A percentile compares a stretch with the other conserved stretches of the same genome.
phyloP scores from a whole-genome alignment of 1,140 invertebrate genomes.

The Sminthurides bifidus region DNA sequence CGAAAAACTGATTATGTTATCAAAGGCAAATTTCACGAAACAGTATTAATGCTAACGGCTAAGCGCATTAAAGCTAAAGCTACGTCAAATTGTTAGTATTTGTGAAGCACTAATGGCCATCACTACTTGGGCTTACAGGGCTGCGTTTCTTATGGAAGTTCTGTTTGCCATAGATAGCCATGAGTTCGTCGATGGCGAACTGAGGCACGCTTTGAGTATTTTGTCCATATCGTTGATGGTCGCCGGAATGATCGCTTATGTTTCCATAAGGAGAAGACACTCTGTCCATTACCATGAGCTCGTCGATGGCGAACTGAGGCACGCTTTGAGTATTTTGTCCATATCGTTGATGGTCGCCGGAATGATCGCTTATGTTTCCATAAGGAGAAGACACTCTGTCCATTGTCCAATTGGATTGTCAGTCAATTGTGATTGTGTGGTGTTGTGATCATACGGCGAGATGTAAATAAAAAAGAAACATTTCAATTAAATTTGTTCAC shows the following conservation, averaged over 20 bases:
- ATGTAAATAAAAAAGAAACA: not conserved
- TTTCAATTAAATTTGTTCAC: not conserved
- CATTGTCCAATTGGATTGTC: not conserved
- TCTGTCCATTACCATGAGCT: not conserved
- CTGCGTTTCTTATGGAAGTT: slow-evolving; percentile 1
- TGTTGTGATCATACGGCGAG: not conserved
- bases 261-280: slow-evolving; percentile 30
- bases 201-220: slow-evolving; percentile 12
- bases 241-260: not conserved
- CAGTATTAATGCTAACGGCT: no score
- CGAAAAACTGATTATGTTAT: no score
- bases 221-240: slow-evolving; percentile 6
- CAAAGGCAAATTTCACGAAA: no score
- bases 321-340: slow-evolving; percentile 5
- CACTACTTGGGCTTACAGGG: slow-evolving; percentile 3
- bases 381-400: slow-evolving; percentile 22
- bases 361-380: slow-evolving; percentile 17
- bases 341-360: slow-evolving; percentile 1
- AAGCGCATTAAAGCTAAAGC: no score
- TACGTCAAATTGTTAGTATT: no score
- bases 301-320: slow-evolving; percentile 17
- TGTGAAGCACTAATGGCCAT: no score
- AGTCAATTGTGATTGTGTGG: not conserved
- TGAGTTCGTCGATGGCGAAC: slow-evolving; percentile 14
- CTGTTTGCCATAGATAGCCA: no score